Percentiles rank a stretch among this genome's conserved stretches.
Evolutionary conservation across 2,888 invertebrate species (phyloP).

Genomic region (Caenorhabditis doughertyi): DNA sequence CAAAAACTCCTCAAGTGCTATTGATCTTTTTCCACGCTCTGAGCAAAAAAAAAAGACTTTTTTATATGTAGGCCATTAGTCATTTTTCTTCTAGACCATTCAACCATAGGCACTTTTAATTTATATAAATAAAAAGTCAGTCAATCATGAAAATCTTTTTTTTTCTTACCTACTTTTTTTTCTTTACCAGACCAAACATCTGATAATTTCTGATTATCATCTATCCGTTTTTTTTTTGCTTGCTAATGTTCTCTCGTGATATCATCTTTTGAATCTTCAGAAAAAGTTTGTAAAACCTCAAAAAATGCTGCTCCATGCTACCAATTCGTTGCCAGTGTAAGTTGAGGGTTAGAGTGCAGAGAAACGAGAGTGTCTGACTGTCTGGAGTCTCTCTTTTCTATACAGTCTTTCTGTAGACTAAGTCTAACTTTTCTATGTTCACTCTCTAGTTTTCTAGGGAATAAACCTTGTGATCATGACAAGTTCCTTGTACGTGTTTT

Average conservation of each 20-base stretch:
- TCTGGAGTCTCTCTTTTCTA: too few relatives aligned
- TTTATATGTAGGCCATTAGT: background rate
- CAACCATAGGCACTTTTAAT: conserved; percentile 8
- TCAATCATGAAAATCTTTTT: conserved; percentile 29
- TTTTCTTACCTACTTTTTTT: background rate
- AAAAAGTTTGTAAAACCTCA: background rate
- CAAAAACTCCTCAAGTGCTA: too few relatives aligned
- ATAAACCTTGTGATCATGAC: too few relatives aligned
- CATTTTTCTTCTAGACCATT: background rate
- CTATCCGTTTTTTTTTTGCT: background rate
- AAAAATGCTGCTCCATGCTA: conserved; percentile 40
- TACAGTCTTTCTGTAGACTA: too few relatives aligned
- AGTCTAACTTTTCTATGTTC: too few relatives aligned
- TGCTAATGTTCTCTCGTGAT: conserved; percentile 20
- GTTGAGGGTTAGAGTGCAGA: too few relatives aligned
- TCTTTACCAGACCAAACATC: conserved; percentile 3
- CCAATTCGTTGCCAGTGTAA: conserved; percentile 54
- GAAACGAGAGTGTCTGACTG: too few relatives aligned
- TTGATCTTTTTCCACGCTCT: too few relatives aligned
- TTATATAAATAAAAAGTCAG: background rate
- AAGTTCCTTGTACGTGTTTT: too few relatives aligned
- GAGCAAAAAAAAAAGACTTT: too few relatives aligned
- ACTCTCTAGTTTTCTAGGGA: too few relatives aligned
- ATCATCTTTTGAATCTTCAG: conserved; percentile 23
- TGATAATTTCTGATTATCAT: background rate